A percentile compares a stretch with the other conserved stretches of the same genome.
These are phyloP conservation scores for Drosophila meridiana DNA, from an alignment of 2,888 invertebrate species.

Conservation along the genomic window DNA sequence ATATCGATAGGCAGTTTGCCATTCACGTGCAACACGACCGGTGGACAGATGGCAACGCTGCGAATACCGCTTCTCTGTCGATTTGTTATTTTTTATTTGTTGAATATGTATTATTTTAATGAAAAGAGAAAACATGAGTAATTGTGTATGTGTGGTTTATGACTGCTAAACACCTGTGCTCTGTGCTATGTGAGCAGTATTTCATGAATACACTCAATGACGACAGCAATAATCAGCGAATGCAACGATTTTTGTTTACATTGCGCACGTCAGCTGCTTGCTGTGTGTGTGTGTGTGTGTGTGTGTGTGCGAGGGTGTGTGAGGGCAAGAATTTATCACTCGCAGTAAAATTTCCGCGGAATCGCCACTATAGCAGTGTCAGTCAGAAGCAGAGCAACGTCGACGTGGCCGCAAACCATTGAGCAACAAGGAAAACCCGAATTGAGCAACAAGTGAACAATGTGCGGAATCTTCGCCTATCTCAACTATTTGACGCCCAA, in stretches of 20 bases:
- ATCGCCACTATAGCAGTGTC: conserved; percentile 23
- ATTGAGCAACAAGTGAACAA: conserved; percentile 22
- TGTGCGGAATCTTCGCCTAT: conserved; percentile 99
- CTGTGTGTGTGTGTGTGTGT: conserved; percentile 2
- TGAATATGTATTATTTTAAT: not conserved
- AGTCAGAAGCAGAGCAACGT: conserved; percentile 34
- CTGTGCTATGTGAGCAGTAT: not conserved
- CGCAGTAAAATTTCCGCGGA: conserved; percentile 41
- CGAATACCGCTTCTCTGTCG: not conserved
- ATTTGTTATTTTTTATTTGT: conserved; percentile 12
- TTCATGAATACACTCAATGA: not conserved
- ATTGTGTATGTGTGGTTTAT: not conserved
- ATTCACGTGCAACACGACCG: conserved; percentile 10
- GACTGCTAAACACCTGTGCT: not conserved
- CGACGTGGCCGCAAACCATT: conserved; percentile 48
- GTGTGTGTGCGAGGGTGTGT: conserved; percentile 22
- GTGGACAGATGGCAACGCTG: conserved; percentile 34
- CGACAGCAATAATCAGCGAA: not conserved
- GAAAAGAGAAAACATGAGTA: not conserved
- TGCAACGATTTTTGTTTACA: conserved; percentile 49
- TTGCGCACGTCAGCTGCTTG: conserved; percentile 51
- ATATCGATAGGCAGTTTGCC: conserved; percentile 29
- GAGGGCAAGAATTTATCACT: conserved; percentile 43
- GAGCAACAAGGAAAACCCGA: conserved; percentile 19
- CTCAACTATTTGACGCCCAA: conserved; percentile 99